Base-by-base conservation (phyloP, 2,797 vertebrate species). In the Hydrocynus forskahlii region DNA sequence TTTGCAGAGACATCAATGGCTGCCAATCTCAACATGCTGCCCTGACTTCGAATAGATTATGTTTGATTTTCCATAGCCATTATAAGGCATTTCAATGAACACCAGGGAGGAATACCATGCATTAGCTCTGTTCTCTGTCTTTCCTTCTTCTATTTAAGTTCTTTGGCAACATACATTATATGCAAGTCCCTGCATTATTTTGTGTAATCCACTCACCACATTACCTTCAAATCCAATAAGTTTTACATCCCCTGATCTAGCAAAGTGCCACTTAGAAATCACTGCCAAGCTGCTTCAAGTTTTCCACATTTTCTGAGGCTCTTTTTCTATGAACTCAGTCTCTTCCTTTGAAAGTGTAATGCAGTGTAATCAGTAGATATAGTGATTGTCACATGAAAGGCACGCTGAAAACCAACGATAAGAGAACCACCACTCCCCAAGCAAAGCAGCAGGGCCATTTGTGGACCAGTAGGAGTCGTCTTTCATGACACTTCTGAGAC, bases 371-470 rank as follows among this genome's bases (percentile, higher is more conserved):
- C 50, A 57, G 29, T 12, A 73, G 70, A 73, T 73, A 54, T 38
- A 29, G 48, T 73, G 70, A 73, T n/a, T 55, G 52, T 73, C 52
- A 73, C 69, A 72, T 54, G 69, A 72, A 72, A 72, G 50, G 12
- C 69, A 19, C 23, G 54, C 69, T 52, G 19, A 54, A 72, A 55
- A 23, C 23, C 69, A 72, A 19, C 19, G 35, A 19, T 40, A 43
- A 55, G 50, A 55, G 23, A 72, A 35, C 29, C 35, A 52, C 23
- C 54, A 35, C 69, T 71, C 69, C 10, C 69, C 14, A 48, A 23
- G 23, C 48, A 71, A 52, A 71, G 69, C 5, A 25, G 25, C 50
- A 54, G 25, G 7, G 21, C 52, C 35, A 73, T 73, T 73, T 38
- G 70, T 50, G 29, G 57, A 57, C 52, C 16, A 57, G 16, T 57